A percentile compares a stretch with the other conserved stretches of the same genome.
Conservation (phyloP, 2,113 vertebrate genomes). For the Sigmodon hispidus region DNA sequence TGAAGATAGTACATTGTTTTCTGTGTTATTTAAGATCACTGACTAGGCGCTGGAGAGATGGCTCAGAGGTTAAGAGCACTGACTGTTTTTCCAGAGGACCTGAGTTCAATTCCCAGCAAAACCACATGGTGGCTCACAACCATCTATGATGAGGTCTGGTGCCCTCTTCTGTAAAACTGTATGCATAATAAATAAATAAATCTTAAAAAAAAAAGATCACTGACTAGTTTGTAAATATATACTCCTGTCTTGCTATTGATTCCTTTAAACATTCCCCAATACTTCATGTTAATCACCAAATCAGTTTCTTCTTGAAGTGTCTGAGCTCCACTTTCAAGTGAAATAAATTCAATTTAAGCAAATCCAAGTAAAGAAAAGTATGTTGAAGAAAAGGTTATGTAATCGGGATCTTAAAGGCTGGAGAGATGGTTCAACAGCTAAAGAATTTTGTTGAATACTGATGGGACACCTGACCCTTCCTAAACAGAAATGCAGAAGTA, state of each 20-base stretch:
- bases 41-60: too few species aligned
- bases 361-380: constrained; percentile 32
- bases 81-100: too few species aligned
- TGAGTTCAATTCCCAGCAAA: too few species aligned
- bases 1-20: neutral
- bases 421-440: neutral
- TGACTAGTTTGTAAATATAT: neutral
- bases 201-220: too few species aligned
- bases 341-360: constrained; percentile 38
- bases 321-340: constrained; percentile 42
- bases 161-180: too few species aligned
- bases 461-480: neutral
- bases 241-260: constrained; percentile 18
- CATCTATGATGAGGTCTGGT: too few species aligned
- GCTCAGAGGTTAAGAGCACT: too few species aligned
- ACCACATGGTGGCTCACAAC: too few species aligned
- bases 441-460: neutral
- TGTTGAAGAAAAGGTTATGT: neutral
- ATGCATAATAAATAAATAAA: too few species aligned
- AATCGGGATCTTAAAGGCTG: neutral
- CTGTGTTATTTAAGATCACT: neutral
- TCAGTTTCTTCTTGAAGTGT: neutral
- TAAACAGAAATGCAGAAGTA: neutral
- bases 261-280: constrained; percentile 49
- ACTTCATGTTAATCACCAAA: constrained; percentile 11